Conservation (phyloP, 2,113 vertebrate species). For the Drymodes brunneopygia region DNA sequence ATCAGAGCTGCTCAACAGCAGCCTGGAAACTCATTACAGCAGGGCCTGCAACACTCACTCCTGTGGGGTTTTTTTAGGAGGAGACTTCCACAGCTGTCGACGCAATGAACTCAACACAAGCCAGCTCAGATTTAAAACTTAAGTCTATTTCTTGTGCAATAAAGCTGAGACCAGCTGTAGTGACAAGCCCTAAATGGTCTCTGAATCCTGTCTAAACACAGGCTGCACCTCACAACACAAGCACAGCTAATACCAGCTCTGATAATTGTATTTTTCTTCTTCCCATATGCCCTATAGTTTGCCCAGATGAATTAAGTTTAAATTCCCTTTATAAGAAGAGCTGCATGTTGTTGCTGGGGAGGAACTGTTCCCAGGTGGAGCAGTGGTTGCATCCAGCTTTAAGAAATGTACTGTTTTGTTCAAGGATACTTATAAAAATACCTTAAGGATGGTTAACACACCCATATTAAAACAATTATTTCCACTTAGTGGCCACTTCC, state of each 20-base stretch:
- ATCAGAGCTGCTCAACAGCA: background rate
- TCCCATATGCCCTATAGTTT: background rate
- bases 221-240: background rate
- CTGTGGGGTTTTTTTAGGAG: fast-evolving
- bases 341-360: background rate
- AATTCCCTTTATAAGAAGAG: background rate
- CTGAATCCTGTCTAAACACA: conserved; percentile 44
- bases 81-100: background rate
- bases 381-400: background rate
- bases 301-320: background rate
- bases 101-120: background rate
- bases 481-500: conserved; percentile 26
- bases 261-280: background rate
- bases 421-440: background rate
- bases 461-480: conserved; percentile 32
- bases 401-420: background rate
- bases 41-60: background rate
- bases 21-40: background rate
- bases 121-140: background rate
- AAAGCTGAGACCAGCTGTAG: conserved; percentile 5
- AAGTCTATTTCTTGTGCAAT: background rate
- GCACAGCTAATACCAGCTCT: background rate
- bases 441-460: conserved; percentile 6
- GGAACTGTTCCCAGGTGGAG: conserved; percentile 28
- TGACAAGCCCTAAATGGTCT: background rate